Conservation (phyloP, 2,797 vertebrate genomes). For the Acomys russatus region DNA sequence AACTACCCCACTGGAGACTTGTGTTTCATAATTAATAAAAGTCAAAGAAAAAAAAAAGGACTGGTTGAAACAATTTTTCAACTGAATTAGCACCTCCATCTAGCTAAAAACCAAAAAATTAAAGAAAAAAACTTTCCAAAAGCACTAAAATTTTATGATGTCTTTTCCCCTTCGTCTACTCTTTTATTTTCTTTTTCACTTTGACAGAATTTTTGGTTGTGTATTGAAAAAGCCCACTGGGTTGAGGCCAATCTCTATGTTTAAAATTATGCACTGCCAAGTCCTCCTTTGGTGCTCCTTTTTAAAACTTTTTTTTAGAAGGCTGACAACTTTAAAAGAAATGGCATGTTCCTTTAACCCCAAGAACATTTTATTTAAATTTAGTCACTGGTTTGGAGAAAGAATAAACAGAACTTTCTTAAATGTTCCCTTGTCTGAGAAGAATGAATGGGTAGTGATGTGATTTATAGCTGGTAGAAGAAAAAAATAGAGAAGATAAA, state of each 20-base stretch:
- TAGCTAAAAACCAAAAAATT: neutral
- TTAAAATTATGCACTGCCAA: constrained; percentile 17
- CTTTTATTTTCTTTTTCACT: constrained; percentile 59
- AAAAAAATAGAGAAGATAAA: constrained; percentile 80
- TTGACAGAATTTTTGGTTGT: constrained; percentile 65
- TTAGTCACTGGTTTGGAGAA: constrained; percentile 79
- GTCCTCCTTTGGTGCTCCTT: constrained; percentile 49
- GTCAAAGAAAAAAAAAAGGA: neutral
- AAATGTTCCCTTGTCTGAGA: constrained; percentile 74
- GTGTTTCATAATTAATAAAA: constrained; percentile 44
- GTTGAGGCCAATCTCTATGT: constrained; percentile 64
- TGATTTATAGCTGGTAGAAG: constrained; percentile 79
- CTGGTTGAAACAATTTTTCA: constrained; percentile 43
- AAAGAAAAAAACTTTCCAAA: constrained; percentile 25
- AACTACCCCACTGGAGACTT: neutral
- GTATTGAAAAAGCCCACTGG: constrained; percentile 50
- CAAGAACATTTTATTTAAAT: constrained; percentile 79
- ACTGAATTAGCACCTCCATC: constrained; percentile 54
- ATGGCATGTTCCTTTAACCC: constrained; percentile 64
- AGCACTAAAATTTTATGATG: constrained; percentile 40
- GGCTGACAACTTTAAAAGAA: constrained; percentile 73
- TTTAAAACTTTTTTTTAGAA: constrained; percentile 47
- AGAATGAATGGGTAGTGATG: constrained; percentile 81
- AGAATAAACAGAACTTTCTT: constrained; percentile 85
- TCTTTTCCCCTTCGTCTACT: neutral